Evolutionary conservation across 2,113 vertebrate species (phyloP).

Genomic region (Larimichthys polyactis): DNA sequence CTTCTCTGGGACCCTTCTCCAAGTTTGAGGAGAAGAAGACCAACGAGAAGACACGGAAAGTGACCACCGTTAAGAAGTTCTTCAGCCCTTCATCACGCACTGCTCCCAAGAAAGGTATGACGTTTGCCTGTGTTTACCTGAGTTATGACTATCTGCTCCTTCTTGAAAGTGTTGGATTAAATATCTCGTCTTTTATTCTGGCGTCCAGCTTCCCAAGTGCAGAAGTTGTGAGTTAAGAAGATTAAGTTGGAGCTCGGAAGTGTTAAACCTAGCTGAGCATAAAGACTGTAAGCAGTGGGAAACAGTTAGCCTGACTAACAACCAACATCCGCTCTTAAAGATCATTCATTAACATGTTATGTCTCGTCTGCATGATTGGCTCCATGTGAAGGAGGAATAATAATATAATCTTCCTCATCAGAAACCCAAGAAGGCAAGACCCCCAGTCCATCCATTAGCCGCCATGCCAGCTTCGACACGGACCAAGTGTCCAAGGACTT

Average conservation of each 20-base stretch:
- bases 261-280: neutral
- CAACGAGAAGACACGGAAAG: slow-evolving; percentile 96
- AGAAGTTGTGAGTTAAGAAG: no score
- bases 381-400: neutral
- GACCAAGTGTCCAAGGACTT: slow-evolving; percentile 95
- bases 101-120: slow-evolving; percentile 88
- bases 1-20: slow-evolving; percentile 90
- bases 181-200: no score
- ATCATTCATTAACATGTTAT: neutral
- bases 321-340: neutral
- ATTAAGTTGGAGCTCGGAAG: no score
- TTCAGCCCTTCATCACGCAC: slow-evolving; percentile 95
- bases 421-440: slow-evolving; percentile 92
- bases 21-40: slow-evolving; percentile 99
- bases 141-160: no score
- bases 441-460: slow-evolving; percentile 91
- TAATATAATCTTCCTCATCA: slow-evolving; percentile 55
- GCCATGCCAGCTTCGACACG: slow-evolving; percentile 92
- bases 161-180: no score
- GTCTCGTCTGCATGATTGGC: neutral
- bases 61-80: slow-evolving; percentile 98
- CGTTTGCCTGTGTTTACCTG: no score
- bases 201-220: no score
- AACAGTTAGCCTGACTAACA: neutral
- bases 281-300: neutral